Base-by-base conservation (phyloP, 2,113 vertebrate genomes). In the Dermatemys mawii region DNA sequence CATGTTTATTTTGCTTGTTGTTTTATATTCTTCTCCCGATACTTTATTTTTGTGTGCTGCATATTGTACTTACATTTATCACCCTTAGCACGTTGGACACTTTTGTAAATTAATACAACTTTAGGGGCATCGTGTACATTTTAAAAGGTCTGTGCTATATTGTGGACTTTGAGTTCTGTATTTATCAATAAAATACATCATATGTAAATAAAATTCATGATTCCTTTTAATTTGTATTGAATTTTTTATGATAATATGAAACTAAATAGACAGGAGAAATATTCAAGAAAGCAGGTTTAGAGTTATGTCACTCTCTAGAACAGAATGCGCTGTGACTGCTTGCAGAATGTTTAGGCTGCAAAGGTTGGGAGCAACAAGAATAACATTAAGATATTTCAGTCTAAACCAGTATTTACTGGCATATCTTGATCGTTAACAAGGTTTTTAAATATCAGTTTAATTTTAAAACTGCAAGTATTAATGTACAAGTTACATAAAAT, bases 401-500 rank as follows among this genome's bases (percentile, higher is more conserved):
- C 78, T 80, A 84, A 95, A 57, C 0, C 1, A 80, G 8, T 84
- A 73, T 73, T 91, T 88, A 73, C 50, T 83, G 12, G 63, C 78
- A 3, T 5, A 81, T 53, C 4, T 80, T 4, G 3, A 38, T 86
- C 88, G 83, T 87, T 86, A 5, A 0, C 49, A 44, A 27, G 51
- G 29, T 54, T 5, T 73, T 41, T 82, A 82, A 55, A 9, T 32
- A 87, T 22, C 8, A 53, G 27, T 80, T 92, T 46, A 35, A 16
- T 86, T 82, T 89, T 84, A n/a, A 29, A 38, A 76, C 67, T 38
- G 19, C 35, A 82, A 4, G 2, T 21, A 32, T 14, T 82, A 80
- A 76, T 29, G 8, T 73, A 86, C 4, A 90, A 92, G 35, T 4
- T 84, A 38, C 60, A 21, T 0, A 0, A 4, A 79, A 6, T 89